phyloP scores from a whole-genome alignment of 2,888 invertebrate species.

The Lissocephala sabroskyi region DNA sequence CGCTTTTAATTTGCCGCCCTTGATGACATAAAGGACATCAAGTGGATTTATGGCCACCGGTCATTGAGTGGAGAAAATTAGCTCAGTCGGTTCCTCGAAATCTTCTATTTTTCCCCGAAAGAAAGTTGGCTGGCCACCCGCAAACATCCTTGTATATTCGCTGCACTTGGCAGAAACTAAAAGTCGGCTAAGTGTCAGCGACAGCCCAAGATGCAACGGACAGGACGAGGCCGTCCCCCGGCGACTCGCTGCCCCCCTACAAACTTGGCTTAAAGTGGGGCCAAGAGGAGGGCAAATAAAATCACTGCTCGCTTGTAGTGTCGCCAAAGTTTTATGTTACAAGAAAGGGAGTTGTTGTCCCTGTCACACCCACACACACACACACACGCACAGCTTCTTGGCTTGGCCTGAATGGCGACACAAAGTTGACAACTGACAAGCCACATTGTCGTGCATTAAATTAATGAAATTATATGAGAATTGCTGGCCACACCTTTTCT shows the following conservation, averaged over 20 bases:
- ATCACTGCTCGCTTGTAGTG: constrained; percentile 47
- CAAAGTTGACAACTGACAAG: constrained; percentile 64
- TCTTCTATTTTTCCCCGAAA: constrained; percentile 10
- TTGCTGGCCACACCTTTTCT: neutral
- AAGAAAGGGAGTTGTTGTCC: constrained; percentile 37
- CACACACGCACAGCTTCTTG: constrained; percentile 6
- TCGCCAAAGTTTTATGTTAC: constrained; percentile 48
- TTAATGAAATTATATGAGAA: constrained; percentile 53
- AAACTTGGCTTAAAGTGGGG: neutral
- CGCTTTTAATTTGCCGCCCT: constrained; percentile 56
- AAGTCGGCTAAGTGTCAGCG: constrained; percentile 54
- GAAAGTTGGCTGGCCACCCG: constrained; percentile 36
- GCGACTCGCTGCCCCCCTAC: constrained; percentile 15
- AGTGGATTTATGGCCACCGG: too few relatives aligned
- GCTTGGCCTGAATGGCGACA: too few relatives aligned
- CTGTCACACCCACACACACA: constrained; percentile 17
- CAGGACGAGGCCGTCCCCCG: constrained; percentile 10
- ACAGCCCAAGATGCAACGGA: constrained; percentile 37
- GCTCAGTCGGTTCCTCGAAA: too few relatives aligned
- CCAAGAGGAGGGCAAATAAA: constrained; percentile 28
- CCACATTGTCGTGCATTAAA: constrained; percentile 57
- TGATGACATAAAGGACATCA: constrained; percentile 10
- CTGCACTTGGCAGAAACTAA: constrained; percentile 58
- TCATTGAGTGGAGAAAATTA: neutral
- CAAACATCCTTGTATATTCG: constrained; percentile 36